Evolutionary conservation across 1,140 invertebrate species (phyloP).

Genomic region (Papilio polytes): DNA sequence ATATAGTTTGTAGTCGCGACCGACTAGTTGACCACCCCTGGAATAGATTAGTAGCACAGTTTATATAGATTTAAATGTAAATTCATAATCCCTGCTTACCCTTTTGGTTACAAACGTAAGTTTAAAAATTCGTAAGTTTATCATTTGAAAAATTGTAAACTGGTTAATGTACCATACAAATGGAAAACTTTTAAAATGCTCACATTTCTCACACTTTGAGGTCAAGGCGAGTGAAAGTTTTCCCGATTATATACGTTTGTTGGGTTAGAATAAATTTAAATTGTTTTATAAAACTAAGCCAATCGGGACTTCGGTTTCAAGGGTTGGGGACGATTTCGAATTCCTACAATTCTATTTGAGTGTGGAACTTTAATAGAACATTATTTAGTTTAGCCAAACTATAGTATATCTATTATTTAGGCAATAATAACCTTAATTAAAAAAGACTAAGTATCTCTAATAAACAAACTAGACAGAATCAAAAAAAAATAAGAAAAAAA

Average conservation of each 20-base stretch:
- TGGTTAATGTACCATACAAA: not conserved
- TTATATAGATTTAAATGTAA: too few relatives aligned
- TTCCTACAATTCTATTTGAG: not conserved
- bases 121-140: not conserved
- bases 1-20: too few relatives aligned
- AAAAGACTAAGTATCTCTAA: too few relatives aligned
- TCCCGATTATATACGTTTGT: constrained; percentile 29
- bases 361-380: not conserved
- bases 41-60: too few relatives aligned
- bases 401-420: too few relatives aligned
- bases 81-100: too few relatives aligned
- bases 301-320: not conserved
- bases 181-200: not conserved
- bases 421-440: too few relatives aligned
- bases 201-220: constrained; percentile 2
- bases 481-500: too few relatives aligned
- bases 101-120: not conserved
- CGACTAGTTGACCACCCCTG: too few relatives aligned
- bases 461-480: too few relatives aligned
- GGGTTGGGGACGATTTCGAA: not conserved
- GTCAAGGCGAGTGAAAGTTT: constrained; percentile 7
- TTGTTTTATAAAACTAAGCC: constrained; percentile 29
- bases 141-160: not conserved
- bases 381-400: too few relatives aligned
- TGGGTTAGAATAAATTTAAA: constrained; percentile 33